Evolutionary conservation across 2,113 vertebrate species (phyloP).

Genomic region (Ursus arctos): DNA sequence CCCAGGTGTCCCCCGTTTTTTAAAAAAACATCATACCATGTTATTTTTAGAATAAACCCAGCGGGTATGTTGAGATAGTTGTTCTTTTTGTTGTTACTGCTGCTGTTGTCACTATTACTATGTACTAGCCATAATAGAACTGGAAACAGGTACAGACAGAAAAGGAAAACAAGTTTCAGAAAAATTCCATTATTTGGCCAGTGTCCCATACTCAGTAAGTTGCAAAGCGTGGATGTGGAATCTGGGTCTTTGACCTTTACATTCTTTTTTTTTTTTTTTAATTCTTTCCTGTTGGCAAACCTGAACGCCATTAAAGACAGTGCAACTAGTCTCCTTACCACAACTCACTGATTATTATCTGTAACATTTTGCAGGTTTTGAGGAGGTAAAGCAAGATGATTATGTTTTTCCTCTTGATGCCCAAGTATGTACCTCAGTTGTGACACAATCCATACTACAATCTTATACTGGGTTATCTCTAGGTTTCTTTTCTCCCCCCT

Average conservation of each 20-base stretch:
- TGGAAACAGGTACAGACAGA: background rate
- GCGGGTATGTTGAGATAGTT: background rate
- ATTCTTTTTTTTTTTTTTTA: background rate
- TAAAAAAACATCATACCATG: background rate
- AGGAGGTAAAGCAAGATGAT: background rate
- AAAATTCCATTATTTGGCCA: background rate
- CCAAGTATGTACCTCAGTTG: background rate
- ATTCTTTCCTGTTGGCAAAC: background rate
- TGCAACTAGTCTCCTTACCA: background rate
- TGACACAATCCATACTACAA: background rate
- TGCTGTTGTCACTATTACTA: background rate
- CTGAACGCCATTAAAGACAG: background rate
- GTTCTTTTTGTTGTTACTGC: background rate
- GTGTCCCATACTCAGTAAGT: background rate
- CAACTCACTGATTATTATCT: background rate
- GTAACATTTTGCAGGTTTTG: background rate
- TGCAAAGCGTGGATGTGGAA: background rate
- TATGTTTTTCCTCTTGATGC: background rate
- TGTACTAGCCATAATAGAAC: background rate
- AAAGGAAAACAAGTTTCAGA: background rate
- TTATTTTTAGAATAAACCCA: constrained; percentile 20
- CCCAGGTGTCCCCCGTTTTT: too few species aligned
- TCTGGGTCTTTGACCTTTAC: background rate
- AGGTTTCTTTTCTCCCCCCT: background rate
- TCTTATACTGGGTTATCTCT: background rate